Base-by-base conservation (phyloP, 2,888 invertebrate species). In the Limnephilus lunatus region DNA sequence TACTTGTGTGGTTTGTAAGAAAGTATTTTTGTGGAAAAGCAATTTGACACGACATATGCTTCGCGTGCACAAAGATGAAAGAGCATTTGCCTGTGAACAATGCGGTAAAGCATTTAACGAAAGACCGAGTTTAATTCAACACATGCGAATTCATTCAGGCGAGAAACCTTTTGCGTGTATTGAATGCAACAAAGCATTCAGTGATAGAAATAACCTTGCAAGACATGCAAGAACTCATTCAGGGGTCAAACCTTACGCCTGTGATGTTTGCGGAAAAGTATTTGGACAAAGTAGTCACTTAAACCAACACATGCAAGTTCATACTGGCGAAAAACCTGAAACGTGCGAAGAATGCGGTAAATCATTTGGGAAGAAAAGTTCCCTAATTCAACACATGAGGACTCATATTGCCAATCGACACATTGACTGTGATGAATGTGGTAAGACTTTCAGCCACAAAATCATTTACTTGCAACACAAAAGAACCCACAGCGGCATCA, bases 341-440 rank as follows among this genome's bases (percentile, higher is more conserved):
- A 31, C 82, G 19, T 82, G 82, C 31, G 82, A 82, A 82, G 82
- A 82, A 32, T 82, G 82, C 19, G 82, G 82, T 15, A 82, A 32
- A 12, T 15, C 82, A 14, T 82, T 82, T 25, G 32, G 82, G 14
- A 30, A 86, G 30, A 39, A 48, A 30, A 39, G 86, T 30, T 44
- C 35, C 35, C 48, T 86, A n/a, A 86, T 44, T 39, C 39, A 86
- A n/a, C 86, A 86, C 44, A 86, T 86, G 44, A 39, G 44, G n/a
- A 86, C 86, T 39, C 86, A 86, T 25, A 86, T 44, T 25, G 86
- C n/a, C 3, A 48, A 86, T 30, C 48, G 44, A 86, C 86, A 15
- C 11, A 44, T 86, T 48, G 25, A 30, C n/a, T 86, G 86, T n/a
- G n/a, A 35, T 14, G 86, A 30, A 39, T 86, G 86, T 30, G 82